Conservation (phyloP, 30 jellyfish, hydroid and myxozoan species). For the Mastigias papua region DNA sequence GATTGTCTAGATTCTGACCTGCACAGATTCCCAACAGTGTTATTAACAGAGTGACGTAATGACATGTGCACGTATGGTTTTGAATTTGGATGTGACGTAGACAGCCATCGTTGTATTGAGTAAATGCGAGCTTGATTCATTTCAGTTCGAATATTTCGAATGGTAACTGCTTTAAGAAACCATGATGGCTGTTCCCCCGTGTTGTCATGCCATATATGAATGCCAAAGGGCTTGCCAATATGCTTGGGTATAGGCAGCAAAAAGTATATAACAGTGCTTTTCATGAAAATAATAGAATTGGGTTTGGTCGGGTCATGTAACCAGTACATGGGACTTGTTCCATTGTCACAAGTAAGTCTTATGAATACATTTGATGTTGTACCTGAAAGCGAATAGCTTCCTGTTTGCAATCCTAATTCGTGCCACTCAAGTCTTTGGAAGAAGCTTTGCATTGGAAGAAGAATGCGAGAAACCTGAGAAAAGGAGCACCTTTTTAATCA, state of each 20-base stretch:
- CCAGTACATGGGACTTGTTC: slow-evolving; percentile 39
- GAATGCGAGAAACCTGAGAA: slow-evolving; percentile 35
- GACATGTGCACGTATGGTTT: slow-evolving; percentile 6
- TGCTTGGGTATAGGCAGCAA: slow-evolving; percentile 27
- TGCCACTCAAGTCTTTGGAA: slow-evolving; percentile 42
- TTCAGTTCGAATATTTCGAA: too few species aligned
- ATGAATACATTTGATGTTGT: slow-evolving; percentile 56
- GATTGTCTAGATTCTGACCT: background rate
- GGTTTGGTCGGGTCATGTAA: background rate
- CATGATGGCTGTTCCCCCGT: slow-evolving; percentile 62
- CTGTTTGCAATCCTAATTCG: slow-evolving; percentile 38
- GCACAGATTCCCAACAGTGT: background rate
- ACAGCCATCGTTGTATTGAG: slow-evolving; percentile 36
- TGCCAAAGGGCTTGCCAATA: slow-evolving; percentile 51
- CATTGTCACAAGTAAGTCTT: slow-evolving; percentile 16
- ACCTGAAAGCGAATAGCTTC: slow-evolving; percentile 1
- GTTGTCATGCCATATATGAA: slow-evolving; percentile 66
- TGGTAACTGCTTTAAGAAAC: slow-evolving; percentile 23
- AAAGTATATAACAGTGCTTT: slow-evolving; percentile 28
- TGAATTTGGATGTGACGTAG: slow-evolving; percentile 1
- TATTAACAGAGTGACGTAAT: background rate
- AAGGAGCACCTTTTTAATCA: too few species aligned
- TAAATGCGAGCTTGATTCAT: too few species aligned
- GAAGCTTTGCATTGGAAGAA: slow-evolving; percentile 60
- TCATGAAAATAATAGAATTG: background rate